Percentiles rank a stretch among this genome's conserved stretches.
These are phyloP conservation scores for Dermochelys coriacea DNA, from an alignment of 2,797 vertebrate species.

Conservation along the genomic window DNA sequence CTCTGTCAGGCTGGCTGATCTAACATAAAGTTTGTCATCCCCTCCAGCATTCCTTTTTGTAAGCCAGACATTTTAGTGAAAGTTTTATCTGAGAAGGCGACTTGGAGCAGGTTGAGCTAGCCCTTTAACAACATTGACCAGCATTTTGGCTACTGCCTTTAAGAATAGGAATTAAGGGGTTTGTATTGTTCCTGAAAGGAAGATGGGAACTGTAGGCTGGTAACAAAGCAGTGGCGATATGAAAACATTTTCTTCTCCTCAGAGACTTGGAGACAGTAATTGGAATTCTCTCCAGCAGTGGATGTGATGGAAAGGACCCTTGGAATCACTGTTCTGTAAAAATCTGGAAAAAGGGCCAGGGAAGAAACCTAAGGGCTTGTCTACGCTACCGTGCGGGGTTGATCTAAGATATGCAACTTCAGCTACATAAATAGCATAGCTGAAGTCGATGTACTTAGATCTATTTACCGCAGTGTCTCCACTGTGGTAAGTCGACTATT, in stretches of 20 bases:
- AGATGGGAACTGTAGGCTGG: neutral
- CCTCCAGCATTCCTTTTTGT: slow-evolving; percentile 74
- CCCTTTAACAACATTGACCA: slow-evolving; percentile 1
- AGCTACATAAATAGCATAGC: too few relatives aligned
- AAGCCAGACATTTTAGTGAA: slow-evolving; percentile 69
- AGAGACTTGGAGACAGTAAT: neutral
- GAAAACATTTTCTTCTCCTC: neutral
- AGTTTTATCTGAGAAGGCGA: slow-evolving; percentile 61
- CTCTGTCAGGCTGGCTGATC: slow-evolving; percentile 75
- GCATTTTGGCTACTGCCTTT: neutral
- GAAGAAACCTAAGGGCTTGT: neutral
- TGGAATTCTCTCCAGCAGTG: too few relatives aligned
- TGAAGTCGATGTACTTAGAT: too few relatives aligned
- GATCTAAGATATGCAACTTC: too few relatives aligned
- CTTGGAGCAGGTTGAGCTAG: neutral
- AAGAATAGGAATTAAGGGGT: neutral
- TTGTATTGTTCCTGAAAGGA: neutral
- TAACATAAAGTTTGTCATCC: slow-evolving; percentile 66
- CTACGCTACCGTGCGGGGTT: too few relatives aligned
- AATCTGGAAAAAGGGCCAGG: neutral
- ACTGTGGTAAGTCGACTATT: too few relatives aligned
- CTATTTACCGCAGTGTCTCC: too few relatives aligned
- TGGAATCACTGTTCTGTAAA: neutral
- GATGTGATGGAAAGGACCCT: neutral
- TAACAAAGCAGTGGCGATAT: neutral